phyloP scores from a whole-genome alignment of 2,113 vertebrate species.

The Prinia subflava region DNA sequence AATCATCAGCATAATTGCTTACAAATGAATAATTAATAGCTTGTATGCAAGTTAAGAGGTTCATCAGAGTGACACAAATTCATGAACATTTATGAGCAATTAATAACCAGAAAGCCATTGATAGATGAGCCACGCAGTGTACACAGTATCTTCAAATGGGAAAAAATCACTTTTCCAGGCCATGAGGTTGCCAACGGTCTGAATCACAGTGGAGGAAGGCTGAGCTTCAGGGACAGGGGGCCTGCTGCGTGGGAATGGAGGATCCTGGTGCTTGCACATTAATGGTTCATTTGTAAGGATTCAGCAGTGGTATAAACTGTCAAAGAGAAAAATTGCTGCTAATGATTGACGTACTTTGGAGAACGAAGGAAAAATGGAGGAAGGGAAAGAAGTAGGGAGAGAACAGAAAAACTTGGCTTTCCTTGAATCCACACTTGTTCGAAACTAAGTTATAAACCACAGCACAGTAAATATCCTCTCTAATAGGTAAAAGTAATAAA shows the following conservation, averaged over 20 bases:
- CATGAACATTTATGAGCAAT: conserved; percentile 66
- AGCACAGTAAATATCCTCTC: background rate
- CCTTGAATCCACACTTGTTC: background rate
- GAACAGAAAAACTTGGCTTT: background rate
- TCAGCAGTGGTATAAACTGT: background rate
- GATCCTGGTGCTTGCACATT: background rate
- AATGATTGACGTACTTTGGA: background rate
- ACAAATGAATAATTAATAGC: conserved; percentile 69
- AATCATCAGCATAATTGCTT: conserved; percentile 55
- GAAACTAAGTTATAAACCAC: background rate
- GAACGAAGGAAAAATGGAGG: background rate
- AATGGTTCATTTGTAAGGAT: conserved; percentile 12
- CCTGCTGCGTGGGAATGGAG: background rate
- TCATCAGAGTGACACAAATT: conserved; percentile 58
- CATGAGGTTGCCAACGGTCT: background rate
- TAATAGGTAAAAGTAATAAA: background rate
- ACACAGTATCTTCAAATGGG: background rate
- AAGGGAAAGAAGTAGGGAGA: background rate
- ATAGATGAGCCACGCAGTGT: background rate
- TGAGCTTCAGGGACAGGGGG: background rate
- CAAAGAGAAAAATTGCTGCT: background rate
- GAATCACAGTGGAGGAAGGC: background rate
- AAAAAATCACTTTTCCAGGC: conserved; percentile 11
- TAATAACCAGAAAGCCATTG: conserved; percentile 53
- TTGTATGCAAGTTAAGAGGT: conserved; percentile 32